phyloP scores from a whole-genome alignment of 2,797 vertebrate species.

The Melanotaenia pygmaea region DNA sequence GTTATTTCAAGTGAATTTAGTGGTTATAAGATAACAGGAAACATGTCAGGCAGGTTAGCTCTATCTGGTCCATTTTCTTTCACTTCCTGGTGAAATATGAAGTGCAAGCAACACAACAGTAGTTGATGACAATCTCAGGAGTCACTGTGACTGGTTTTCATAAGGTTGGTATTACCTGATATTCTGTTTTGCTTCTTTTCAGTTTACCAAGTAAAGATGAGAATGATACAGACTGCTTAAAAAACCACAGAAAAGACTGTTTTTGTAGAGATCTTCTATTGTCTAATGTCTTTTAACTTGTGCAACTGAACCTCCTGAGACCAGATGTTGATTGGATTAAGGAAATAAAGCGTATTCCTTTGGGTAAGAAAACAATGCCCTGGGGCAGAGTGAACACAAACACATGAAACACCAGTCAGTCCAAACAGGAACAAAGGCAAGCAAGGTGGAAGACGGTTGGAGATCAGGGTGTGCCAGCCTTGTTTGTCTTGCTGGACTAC shows the following conservation, averaged over 20 bases:
- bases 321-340: constrained; percentile 19
- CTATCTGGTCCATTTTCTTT: constrained; percentile 43
- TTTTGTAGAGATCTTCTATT: background rate
- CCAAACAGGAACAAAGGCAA: constrained; percentile 56
- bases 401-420: constrained; percentile 44
- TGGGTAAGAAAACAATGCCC: constrained; percentile 39
- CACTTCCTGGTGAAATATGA: constrained; percentile 59
- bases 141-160: background rate
- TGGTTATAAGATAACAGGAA: constrained; percentile 43
- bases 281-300: constrained; percentile 11
- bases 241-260: background rate
- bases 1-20: constrained; percentile 12
- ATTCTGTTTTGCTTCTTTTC: background rate
- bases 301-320: constrained; percentile 11
- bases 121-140: constrained; percentile 19
- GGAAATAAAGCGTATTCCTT: constrained; percentile 16
- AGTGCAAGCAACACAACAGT: constrained; percentile 21
- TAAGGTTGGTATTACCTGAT: constrained; percentile 9
- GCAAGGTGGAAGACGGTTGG: constrained; percentile 65
- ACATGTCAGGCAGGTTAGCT: constrained; percentile 11
- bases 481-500: constrained; percentile 60
- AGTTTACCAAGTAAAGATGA: background rate
- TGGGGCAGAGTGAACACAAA: constrained; percentile 30
- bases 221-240: background rate
- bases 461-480: constrained; percentile 70